A percentile compares a stretch with the other conserved stretches of the same genome.
Conservation (phyloP, 1,140 invertebrate genomes). For the Fragariocoptes setiger region DNA sequence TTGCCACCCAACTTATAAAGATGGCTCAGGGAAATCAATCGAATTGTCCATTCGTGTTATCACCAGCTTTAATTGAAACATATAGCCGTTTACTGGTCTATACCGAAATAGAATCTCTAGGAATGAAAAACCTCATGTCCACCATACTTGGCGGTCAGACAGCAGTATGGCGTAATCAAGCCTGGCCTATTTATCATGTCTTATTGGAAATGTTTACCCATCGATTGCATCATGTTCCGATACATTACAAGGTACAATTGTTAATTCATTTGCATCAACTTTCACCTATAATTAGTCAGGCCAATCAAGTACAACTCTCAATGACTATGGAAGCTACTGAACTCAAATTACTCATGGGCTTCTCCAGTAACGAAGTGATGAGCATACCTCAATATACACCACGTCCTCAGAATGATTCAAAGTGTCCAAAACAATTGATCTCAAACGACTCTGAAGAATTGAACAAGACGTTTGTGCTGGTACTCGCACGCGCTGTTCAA, state of each 20-base stretch:
- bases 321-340: slow-evolving; percentile 78
- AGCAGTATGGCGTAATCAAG: slow-evolving; percentile 36
- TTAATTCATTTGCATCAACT: slow-evolving; percentile 54
- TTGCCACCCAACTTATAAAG: slow-evolving; percentile 58
- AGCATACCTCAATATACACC: slow-evolving; percentile 23
- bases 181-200: slow-evolving; percentile 74
- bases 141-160: slow-evolving; percentile 18
- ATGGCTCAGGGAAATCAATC: slow-evolving; percentile 26
- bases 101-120: slow-evolving; percentile 79
- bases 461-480: slow-evolving; percentile 44
- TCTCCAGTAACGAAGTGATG: slow-evolving; percentile 46
- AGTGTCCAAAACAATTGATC: slow-evolving; percentile 44
- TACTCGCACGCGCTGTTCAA: slow-evolving; percentile 68
- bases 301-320: slow-evolving; percentile 75
- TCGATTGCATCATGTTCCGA: slow-evolving; percentile 73
- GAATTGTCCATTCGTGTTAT: slow-evolving; percentile 42
- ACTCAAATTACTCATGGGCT: slow-evolving; percentile 51
- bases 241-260: slow-evolving; percentile 66
- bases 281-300: slow-evolving; percentile 47
- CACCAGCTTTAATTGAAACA: slow-evolving; percentile 72
- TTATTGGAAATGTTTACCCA: slow-evolving; percentile 86
- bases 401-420: slow-evolving; percentile 28
- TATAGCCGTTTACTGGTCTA: slow-evolving; percentile 72
- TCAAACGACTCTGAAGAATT: slow-evolving; percentile 78
- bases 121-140: slow-evolving; percentile 86